Conservation (phyloP, 2,797 vertebrate genomes). For the Spinus olivaceus region DNA sequence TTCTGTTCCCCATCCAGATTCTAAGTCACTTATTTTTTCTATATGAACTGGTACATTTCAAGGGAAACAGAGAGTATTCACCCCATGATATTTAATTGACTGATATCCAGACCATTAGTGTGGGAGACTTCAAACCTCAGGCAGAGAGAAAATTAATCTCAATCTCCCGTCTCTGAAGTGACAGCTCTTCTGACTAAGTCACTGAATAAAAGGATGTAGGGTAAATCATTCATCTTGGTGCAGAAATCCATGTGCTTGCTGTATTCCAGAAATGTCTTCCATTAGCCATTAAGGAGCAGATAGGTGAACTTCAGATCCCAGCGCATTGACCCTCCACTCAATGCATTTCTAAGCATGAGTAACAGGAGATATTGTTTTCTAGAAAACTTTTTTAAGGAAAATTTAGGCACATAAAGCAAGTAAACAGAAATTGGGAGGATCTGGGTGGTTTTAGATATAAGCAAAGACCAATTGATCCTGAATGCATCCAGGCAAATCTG, state of each 20-base stretch:
- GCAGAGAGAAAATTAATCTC: neutral
- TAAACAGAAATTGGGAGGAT: neutral
- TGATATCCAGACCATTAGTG: neutral
- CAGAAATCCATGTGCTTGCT: neutral
- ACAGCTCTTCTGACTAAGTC: neutral
- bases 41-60: neutral
- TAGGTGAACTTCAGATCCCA: neutral
- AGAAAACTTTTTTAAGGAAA: neutral
- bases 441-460: neutral
- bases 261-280: neutral
- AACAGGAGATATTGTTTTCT: neutral
- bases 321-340: accelerated
- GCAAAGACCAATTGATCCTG: neutral
- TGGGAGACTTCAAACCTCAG: neutral
- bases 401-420: neutral
- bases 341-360: neutral
- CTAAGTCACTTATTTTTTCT: neutral
- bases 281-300: neutral
- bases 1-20: neutral
- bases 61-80: neutral
- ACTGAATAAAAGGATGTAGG: neutral
- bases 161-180: neutral
- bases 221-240: neutral
- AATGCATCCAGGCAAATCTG: neutral
- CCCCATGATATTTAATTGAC: neutral